phyloP scores from a whole-genome alignment of 2,797 vertebrate species.

The Liparis tanakae region DNA sequence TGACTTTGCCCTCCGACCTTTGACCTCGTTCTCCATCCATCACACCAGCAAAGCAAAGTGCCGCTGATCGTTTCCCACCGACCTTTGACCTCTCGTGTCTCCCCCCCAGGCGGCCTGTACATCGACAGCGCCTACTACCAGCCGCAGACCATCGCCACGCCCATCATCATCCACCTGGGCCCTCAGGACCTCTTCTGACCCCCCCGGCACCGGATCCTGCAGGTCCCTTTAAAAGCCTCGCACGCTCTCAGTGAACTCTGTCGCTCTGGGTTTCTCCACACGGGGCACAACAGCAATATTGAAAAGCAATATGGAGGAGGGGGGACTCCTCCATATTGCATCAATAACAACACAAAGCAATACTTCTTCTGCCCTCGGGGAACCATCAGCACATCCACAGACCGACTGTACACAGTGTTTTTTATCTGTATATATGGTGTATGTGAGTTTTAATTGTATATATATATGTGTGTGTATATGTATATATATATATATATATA shows the following conservation, averaged over 20 bases:
- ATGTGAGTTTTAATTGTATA: conserved; percentile 30
- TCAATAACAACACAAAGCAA: conserved; percentile 63
- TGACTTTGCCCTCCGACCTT: background rate
- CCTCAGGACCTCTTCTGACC: conserved; percentile 90
- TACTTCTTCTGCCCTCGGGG: conserved; percentile 53
- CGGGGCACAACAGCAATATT: conserved; percentile 35
- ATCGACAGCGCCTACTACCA: conserved; percentile 92
- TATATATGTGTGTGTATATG: conserved; percentile 13
- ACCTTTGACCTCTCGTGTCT: conserved; percentile 69
- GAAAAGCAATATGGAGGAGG: conserved; percentile 59
- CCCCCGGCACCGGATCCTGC: background rate
- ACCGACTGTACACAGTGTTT: conserved; percentile 39
- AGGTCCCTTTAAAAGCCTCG: conserved; percentile 14
- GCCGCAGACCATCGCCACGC: conserved; percentile 88
- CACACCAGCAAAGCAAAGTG: background rate
- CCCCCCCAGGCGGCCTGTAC: conserved; percentile 91
- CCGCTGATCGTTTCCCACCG: conserved; percentile 13
- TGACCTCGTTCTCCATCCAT: background rate
- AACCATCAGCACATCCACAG: conserved; percentile 35
- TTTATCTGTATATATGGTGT: conserved; percentile 55
- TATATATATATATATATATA: no score
- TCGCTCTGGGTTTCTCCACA: conserved; percentile 6
- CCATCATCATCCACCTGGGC: conserved; percentile 94
- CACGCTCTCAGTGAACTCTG: conserved; percentile 51
- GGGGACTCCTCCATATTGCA: no score